phyloP scores from a whole-genome alignment of 2,797 vertebrate genomes.

The Cryptoprocta ferox region DNA sequence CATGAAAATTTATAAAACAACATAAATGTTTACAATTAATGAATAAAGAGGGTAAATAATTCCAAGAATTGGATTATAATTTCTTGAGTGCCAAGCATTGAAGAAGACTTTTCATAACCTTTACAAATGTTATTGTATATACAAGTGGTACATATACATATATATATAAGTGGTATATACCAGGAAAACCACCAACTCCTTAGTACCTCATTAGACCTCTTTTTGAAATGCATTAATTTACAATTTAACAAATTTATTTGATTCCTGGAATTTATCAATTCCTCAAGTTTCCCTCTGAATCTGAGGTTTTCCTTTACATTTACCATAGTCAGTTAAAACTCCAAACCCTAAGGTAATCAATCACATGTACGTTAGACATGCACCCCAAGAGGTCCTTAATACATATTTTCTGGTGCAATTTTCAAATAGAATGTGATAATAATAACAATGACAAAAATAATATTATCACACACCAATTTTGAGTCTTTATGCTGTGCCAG shows the following conservation, averaged over 20 bases:
- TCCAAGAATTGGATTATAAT: background rate
- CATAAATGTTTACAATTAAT: background rate
- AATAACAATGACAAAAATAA: background rate
- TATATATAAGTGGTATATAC: accelerated
- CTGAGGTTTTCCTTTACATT: background rate
- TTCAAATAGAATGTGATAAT: background rate
- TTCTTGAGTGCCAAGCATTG: background rate
- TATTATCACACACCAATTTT: background rate
- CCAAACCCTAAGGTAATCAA: background rate
- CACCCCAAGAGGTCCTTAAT: background rate
- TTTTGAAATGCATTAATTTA: too few relatives aligned
- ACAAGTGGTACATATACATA: accelerated
- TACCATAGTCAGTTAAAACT: background rate
- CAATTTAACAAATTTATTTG: too few relatives aligned
- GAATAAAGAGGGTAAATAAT: background rate
- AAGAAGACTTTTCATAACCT: background rate
- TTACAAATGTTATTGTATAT: background rate
- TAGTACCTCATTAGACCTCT: too few relatives aligned
- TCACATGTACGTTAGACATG: background rate
- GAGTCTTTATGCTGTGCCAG: background rate
- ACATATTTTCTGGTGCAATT: background rate
- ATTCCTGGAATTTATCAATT: too few relatives aligned
- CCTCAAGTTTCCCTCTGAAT: too few relatives aligned
- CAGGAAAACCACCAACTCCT: too few relatives aligned
- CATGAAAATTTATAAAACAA: background rate